Evolutionary conservation across 2,797 vertebrate species (phyloP), one percentile per base, ranked within the genome.

Genomic region (Chaenodraco wilsoni): DNA sequence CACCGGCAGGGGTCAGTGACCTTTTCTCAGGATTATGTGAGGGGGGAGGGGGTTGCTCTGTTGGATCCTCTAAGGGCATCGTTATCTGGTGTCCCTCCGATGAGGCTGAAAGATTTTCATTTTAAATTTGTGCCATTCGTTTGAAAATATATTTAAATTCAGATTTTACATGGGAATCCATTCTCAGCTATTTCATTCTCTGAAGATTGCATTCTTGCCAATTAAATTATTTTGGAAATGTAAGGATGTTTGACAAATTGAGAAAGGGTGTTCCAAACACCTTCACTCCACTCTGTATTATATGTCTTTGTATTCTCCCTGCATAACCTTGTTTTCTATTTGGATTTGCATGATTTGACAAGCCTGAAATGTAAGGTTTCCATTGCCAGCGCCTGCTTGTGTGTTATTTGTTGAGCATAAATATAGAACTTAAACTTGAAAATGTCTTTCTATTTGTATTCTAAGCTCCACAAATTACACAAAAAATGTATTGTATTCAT

Each of bases 1-100:
- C 61, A 65, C 78, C 37, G 64, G 85, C 79, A 76, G 72, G 82
- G 88, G 85, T 87, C 83, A 72, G 61, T 49, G 83, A 91, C 89
- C 90, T 92, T 37, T 84, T 84, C 55, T 45, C 44, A 52, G 45
- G 31, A 83, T 82, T 78, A 56, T 65, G 31, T 68, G 60, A 49
- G 74, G 50, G 41, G 46, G 17, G 37, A 49, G 58, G 56, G 48
- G 17, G 48, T 63, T 2, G 4, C 49, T 54, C 48, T 14, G 40
- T 62, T 60, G 51, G 37, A 69, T 86, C 60, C 83, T 83, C 79
- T 13, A 48, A 43, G 77, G 78, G 50, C 69, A 68, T 87, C 16
- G 40, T 87, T 91, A 86, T 66, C 45, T 27, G 19, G 45, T 79
- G 50, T 81, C 84, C 73, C 78, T 86, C 82, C 84, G 41, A 68